Evolutionary conservation across 2,888 invertebrate genomes (phyloP).

Genomic region (Piscicola geometra): DNA sequence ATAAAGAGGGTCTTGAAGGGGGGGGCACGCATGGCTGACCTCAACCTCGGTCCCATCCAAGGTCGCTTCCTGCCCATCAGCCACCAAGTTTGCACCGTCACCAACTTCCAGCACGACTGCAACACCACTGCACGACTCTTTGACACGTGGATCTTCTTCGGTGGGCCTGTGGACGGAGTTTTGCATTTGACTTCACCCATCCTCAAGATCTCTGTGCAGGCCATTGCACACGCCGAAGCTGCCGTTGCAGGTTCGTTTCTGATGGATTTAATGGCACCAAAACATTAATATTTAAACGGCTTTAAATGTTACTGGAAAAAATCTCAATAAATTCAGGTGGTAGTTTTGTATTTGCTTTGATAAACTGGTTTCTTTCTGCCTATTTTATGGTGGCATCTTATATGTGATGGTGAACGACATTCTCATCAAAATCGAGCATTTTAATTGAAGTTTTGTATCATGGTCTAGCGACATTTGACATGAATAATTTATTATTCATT

Average conservation of each 20-base stretch:
- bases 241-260: constrained; percentile 8
- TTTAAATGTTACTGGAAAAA: no score
- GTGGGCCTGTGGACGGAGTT: neutral
- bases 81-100: constrained; percentile 21
- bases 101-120: constrained; percentile 3
- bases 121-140: neutral
- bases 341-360: no score
- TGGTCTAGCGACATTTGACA: no score
- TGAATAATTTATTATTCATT: no score
- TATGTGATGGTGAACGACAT: no score
- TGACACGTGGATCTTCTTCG: constrained; percentile 32
- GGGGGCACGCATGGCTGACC: neutral
- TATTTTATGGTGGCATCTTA: no score
- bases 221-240: constrained; percentile 15
- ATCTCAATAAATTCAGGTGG: no score
- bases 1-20: constrained; percentile 29
- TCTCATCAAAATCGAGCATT: no score
- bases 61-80: constrained; percentile 26
- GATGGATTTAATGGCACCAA: no score
- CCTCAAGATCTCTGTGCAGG: neutral
- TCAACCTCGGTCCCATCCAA: constrained; percentile 2
- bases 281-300: no score
- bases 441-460: no score
- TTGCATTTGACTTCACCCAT: constrained; percentile 13
- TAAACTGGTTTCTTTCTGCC: no score